Base-by-base conservation (phyloP, 2,888 invertebrate species). In the Caenorhabditis sp. region DNA sequence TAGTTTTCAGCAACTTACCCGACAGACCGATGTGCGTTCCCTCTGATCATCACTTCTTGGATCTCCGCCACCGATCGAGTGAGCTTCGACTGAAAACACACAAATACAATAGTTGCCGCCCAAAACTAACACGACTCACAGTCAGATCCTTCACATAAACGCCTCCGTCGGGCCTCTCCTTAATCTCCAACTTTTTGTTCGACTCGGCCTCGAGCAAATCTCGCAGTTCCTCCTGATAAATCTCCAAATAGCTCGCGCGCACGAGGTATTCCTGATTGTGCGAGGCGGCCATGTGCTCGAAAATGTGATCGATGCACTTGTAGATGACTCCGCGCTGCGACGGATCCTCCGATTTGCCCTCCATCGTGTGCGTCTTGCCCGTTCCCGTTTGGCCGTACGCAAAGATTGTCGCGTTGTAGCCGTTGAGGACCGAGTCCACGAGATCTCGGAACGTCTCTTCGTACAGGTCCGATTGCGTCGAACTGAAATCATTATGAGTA, bases 381-480 rank as follows among this genome's bases (percentile, higher is more conserved):
- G 98, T 97, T 77, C 98, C 98, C 0, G 99, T 99, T 91, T 99
- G 99, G 0, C 98, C 99, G 90, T 99, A 99, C 0, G 98, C 99
- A 91, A 99, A 98, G 83, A 99, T 96, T 85, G 98, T 99, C 13
- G 98, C 97, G 91, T 99, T 99, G 91, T 97, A 99, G 1, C 99
- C 99, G 89, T 95, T 94, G 77, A 99, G 92, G 5, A 98, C 98
- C 1, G 95, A 95, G 80, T 95, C 93, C 22, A 99, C 95, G 86
- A 99, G 91, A 0, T 96, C 95, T 52, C 95, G 93, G 63, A 98
- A 96, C 82, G 95, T 95, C 90, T 98, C 96, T 90, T 96, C 95
- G 91, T 98, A 99, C 26, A 99, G 91, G 83, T 94, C 94, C 88
- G 94, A 93, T 90, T 99, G 98, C 84, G 93, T 93, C 1, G 96